Conservation (phyloP, 2,113 vertebrate species). For the Myodes glareolus region DNA sequence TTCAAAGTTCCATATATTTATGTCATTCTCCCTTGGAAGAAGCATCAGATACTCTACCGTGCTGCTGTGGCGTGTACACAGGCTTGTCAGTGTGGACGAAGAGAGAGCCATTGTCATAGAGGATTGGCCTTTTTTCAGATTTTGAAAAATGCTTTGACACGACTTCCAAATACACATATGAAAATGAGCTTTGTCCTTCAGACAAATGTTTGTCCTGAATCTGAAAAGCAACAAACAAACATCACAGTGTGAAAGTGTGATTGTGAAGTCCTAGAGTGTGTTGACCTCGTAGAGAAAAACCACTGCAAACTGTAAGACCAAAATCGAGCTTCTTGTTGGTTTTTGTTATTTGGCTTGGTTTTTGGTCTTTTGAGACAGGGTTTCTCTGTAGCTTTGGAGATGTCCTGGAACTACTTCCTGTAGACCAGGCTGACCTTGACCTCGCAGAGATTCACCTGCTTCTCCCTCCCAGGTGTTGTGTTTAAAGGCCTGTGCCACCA, state of each 20-base stretch:
- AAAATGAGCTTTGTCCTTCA: conserved; percentile 50
- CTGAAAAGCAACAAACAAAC: conserved; percentile 79
- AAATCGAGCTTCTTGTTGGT: neutral
- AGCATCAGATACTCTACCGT: conserved; percentile 84
- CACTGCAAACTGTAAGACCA: neutral
- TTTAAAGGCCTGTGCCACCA: no score
- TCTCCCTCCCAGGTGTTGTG: neutral
- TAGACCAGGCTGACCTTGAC: no score
- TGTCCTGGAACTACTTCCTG: no score
- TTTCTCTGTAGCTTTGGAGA: no score
- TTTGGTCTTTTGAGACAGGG: no score
- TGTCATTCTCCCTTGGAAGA: neutral
- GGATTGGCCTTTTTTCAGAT: conserved; percentile 86
- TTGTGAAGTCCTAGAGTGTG: conserved; percentile 14
- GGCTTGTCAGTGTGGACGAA: conserved; percentile 95
- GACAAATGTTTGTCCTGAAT: conserved; percentile 86
- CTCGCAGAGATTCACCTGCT: neutral
- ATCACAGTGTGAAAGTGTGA: neutral
- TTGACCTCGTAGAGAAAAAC: neutral
- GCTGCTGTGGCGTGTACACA: conserved; percentile 93
- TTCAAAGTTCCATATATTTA: neutral
- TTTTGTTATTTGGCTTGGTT: no score
- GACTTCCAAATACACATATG: conserved; percentile 89
- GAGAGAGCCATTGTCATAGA: conserved; percentile 92
- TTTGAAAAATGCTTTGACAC: conserved; percentile 87